Percentiles rank a stretch among this genome's conserved stretches.
Evolutionary conservation across 2,113 vertebrate genomes (phyloP).

Genomic region (Aleadryas rufinucha): DNA sequence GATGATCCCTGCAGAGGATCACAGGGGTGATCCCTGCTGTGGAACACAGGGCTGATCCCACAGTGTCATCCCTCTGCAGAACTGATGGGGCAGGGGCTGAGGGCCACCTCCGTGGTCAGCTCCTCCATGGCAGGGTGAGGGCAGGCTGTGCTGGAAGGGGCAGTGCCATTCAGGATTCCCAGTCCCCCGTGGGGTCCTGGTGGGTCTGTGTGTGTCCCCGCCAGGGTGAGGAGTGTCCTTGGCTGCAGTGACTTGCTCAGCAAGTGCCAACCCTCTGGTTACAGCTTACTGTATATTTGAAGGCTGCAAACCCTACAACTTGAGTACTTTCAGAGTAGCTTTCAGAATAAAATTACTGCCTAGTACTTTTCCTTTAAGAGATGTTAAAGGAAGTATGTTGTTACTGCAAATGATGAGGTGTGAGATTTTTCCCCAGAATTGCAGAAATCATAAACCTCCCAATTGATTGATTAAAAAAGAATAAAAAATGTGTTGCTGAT

Average conservation of each 20-base stretch:
- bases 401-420: not conserved
- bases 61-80: not conserved
- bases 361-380: not conserved
- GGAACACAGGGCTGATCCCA: not conserved
- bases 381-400: not conserved
- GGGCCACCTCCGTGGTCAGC: rapidly evolving
- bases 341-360: not conserved
- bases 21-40: not conserved
- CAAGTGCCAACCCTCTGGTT: not conserved
- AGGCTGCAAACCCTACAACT: not conserved
- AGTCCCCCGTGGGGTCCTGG: rapidly evolving
- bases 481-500: slow-evolving; percentile 7
- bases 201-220: rapidly evolving
- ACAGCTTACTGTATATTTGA: not conserved
- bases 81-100: rapidly evolving
- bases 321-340: not conserved
- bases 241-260: not conserved
- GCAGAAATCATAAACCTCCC: not conserved
- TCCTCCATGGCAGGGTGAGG: rapidly evolving
- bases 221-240: rapidly evolving
- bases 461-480: not conserved
- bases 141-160: not conserved
- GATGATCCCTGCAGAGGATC: not conserved
- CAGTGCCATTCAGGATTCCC: rapidly evolving
- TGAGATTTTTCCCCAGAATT: not conserved